Evolutionary conservation across 2,797 vertebrate species (phyloP).

Genomic region (Furcifer pardalis): DNA sequence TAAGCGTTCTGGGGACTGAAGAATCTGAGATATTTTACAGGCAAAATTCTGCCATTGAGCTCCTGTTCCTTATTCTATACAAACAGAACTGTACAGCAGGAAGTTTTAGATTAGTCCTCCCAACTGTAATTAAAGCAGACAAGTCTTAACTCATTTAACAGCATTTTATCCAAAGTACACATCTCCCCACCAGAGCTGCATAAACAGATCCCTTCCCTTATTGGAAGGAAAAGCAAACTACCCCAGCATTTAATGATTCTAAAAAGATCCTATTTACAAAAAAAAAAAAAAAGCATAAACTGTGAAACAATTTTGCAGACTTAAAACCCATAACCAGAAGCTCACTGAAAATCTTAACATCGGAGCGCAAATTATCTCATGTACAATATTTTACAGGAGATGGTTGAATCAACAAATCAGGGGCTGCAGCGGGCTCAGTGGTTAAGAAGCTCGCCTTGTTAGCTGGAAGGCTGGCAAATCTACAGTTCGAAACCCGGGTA

Average conservation of each 20-base stretch:
- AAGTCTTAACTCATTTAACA: slow-evolving; percentile 20
- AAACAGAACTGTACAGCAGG: background rate
- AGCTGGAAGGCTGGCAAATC: too few relatives aligned
- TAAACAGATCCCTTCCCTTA: background rate
- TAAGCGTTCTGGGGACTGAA: too few relatives aligned
- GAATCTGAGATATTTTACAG: background rate
- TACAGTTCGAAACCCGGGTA: too few relatives aligned
- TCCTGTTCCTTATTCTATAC: background rate
- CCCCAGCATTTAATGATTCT: background rate
- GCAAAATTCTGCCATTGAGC: background rate
- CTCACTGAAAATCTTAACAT: background rate
- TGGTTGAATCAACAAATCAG: too few relatives aligned
- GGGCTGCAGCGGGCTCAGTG: too few relatives aligned
- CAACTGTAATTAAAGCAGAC: background rate
- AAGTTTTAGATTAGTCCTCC: background rate
- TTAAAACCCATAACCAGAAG: background rate
- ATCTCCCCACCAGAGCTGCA: background rate
- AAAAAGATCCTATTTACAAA: background rate
- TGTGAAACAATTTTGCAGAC: background rate
- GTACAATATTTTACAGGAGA: too few relatives aligned
- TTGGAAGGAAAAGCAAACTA: background rate
- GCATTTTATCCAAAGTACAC: background rate
- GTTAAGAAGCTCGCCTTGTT: too few relatives aligned
- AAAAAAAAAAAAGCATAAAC: background rate
- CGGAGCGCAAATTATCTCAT: too few relatives aligned